A percentile compares a stretch with the other conserved stretches of the same genome.
phyloP scores from a whole-genome alignment of 2,113 vertebrate species.

The Irena cyanogastra region DNA sequence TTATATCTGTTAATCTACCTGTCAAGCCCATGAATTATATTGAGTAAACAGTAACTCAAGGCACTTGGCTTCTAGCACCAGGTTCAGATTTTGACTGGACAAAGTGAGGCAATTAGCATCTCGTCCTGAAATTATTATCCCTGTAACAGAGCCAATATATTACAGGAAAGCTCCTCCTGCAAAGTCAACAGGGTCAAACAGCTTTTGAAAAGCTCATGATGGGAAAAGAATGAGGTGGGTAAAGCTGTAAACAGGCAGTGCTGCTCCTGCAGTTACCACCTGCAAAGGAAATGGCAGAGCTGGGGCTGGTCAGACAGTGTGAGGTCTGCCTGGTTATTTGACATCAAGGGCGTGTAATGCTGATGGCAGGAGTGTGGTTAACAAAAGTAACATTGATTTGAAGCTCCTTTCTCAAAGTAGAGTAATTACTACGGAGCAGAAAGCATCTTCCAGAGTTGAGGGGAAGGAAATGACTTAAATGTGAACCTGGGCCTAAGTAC shows the following conservation, averaged over 20 bases:
- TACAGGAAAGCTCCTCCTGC: background rate
- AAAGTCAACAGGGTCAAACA: background rate
- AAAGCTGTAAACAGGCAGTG: background rate
- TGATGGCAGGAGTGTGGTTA: background rate
- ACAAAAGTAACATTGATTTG: background rate
- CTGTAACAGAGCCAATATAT: background rate
- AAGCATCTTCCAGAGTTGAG: background rate
- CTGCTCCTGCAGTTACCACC: background rate
- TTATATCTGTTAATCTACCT: background rate
- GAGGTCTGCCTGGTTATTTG: background rate
- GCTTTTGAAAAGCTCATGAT: background rate
- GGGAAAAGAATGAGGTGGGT: background rate
- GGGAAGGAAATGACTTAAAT: background rate
- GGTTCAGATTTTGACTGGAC: background rate
- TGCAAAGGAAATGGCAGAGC: background rate
- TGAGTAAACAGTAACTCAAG: background rate
- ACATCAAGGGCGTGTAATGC: background rate
- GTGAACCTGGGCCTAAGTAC: background rate
- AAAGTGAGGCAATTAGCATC: constrained; percentile 11
- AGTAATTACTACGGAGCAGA: background rate
- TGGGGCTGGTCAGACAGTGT: background rate
- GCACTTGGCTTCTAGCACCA: background rate
- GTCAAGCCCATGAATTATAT: background rate
- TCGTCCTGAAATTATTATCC: constrained; percentile 15
- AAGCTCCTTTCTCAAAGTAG: background rate